Percentiles rank a stretch among this genome's conserved stretches.
phyloP scores from a whole-genome alignment of 2,113 vertebrate genomes.

The Psilopsiagon aurifrons region DNA sequence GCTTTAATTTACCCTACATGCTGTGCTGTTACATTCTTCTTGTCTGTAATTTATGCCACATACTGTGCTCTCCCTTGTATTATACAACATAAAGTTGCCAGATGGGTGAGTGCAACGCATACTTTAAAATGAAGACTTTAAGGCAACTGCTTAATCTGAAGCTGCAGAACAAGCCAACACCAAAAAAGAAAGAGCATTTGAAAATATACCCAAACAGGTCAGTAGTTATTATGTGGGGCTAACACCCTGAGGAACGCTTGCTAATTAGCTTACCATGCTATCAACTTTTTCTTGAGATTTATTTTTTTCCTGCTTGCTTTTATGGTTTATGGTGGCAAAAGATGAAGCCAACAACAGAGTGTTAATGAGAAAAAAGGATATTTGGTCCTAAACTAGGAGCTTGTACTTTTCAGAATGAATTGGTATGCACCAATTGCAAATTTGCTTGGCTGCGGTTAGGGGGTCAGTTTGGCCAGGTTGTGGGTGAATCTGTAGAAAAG shows the following conservation, averaged over 20 bases:
- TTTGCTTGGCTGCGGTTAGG: not conserved
- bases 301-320: not conserved
- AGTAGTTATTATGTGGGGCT: not conserved
- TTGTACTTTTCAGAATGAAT: not conserved
- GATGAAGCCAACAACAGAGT: not conserved
- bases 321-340: not conserved
- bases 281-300: not conserved
- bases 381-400: not conserved
- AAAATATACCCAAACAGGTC: slow-evolving; percentile 24
- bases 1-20: slow-evolving; percentile 63
- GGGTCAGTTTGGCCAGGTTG: not conserved
- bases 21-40: slow-evolving; percentile 62
- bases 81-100: slow-evolving; percentile 67
- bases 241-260: slow-evolving; percentile 1
- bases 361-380: not conserved
- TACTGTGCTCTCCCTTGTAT: slow-evolving; percentile 61
- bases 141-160: slow-evolving; percentile 38
- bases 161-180: slow-evolving; percentile 33
- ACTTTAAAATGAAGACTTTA: slow-evolving; percentile 54
- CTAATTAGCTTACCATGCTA: not conserved
- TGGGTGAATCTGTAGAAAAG: not conserved
- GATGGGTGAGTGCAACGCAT: slow-evolving; percentile 45
- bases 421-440: not conserved
- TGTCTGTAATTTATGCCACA: slow-evolving; percentile 68
- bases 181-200: slow-evolving; percentile 25